phyloP scores from a whole-genome alignment of 2,113 vertebrate species.

The Corythaeola cristata region DNA sequence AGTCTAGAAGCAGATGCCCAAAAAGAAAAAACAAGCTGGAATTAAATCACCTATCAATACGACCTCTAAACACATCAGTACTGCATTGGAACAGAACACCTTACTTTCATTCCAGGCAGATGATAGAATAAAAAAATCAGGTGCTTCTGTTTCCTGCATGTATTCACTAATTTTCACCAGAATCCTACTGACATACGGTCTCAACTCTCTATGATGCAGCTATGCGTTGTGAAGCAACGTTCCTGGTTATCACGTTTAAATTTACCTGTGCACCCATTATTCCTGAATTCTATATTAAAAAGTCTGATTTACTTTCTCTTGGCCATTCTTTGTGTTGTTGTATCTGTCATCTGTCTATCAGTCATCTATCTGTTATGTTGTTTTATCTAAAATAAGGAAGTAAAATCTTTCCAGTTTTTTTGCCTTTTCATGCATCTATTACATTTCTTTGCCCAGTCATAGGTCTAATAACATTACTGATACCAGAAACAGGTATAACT shows the following conservation, averaged over 20 bases:
- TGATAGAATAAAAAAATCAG: neutral
- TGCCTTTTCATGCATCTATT: neutral
- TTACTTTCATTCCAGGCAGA: neutral
- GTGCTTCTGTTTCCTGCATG: neutral
- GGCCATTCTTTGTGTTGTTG: neutral
- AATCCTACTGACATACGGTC: neutral
- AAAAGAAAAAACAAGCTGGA: neutral
- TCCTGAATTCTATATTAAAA: neutral
- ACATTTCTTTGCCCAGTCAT: neutral
- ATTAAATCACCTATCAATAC: neutral
- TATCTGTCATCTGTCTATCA: neutral
- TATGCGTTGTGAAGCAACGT: neutral
- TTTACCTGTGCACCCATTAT: neutral
- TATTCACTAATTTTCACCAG: neutral
- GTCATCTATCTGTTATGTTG: neutral
- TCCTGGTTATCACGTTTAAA: neutral
- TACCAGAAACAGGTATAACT: neutral
- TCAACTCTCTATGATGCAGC: neutral
- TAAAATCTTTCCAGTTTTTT: neutral
- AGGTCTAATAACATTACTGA: neutral
- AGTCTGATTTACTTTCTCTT: neutral
- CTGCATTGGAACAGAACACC: neutral
- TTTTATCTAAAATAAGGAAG: neutral
- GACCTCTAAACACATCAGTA: neutral
- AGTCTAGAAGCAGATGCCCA: neutral